Evolutionary conservation across 2,113 vertebrate genomes (phyloP), one percentile per base, ranked within the genome.

Genomic region (Callipepla squamata): DNA sequence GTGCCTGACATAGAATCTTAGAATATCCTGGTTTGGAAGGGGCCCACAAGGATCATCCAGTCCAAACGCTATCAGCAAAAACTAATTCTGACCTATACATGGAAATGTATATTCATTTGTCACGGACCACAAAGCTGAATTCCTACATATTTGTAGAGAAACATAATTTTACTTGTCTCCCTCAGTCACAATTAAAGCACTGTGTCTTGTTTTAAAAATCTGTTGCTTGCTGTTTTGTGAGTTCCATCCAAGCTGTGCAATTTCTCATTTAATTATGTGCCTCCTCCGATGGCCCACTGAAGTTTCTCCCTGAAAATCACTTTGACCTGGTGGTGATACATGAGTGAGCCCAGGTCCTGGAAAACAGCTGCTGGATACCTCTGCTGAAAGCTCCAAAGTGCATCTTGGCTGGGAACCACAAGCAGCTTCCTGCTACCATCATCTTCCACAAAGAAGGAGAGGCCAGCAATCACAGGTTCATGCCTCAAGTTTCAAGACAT

Each of bases 281-380:
- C 5, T 98, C 98, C 76, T 36, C 96, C 0, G 98, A 98, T 0
- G 99, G 99, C 2, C 99, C 99, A 1, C 96, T 99, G 95, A 99
- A 98, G 97, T 93, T 98, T 95, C 98, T 99, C 76, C 98, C 99
- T 0, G 98, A 98, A 2, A 94, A 96, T 62, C 97, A 99, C 96
- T 99, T 99, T 58, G 99, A 99, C 73, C 73, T 99, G 87, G 98
- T 98, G 95, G 98, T 99, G 97, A 98, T 99, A 19, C 99, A 99
- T 3, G 99, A 99, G 97, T 99, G 99, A 8, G 98, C 98, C 13
- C 99, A 99, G 97, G 99, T 99, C 4, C 97, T 99, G 93, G 99
- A 99, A 89, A 98, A 98, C 91, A 98, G 98, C 97, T 99, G 99
- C 97, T 99, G 99, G 99, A 98, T 99, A 13, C 97, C 98, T 4